phyloP scores from a whole-genome alignment of 2,888 invertebrate species.

The Nasonovia ribisnigri region DNA sequence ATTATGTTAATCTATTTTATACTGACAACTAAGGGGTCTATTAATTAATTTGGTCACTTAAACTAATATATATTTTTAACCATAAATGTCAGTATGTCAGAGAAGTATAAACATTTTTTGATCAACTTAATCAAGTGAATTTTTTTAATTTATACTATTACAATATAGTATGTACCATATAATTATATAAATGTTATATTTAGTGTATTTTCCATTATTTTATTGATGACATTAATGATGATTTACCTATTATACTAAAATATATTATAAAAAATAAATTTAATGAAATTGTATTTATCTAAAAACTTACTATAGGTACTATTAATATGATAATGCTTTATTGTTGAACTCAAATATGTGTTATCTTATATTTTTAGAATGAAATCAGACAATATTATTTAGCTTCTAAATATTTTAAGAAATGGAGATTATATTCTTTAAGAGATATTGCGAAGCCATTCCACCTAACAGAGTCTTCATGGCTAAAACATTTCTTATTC shows the following conservation, averaged over 20 bases:
- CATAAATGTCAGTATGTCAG: background rate
- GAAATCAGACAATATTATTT: conserved; percentile 72
- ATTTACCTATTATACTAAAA: background rate
- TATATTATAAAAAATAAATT: background rate
- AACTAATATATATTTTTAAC: background rate
- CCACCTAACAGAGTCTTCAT: conserved; percentile 79
- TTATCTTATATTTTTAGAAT: conserved; percentile 22
- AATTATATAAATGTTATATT: background rate
- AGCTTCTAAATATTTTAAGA: conserved; percentile 80
- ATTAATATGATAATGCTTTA: background rate
- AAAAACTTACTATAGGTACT: background rate
- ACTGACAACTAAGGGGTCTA: too few relatives aligned
- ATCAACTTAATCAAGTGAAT: background rate
- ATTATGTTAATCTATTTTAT: background rate
- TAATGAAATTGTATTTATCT: background rate
- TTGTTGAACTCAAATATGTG: background rate
- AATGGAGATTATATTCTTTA: conserved; percentile 74
- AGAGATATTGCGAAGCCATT: conserved; percentile 71
- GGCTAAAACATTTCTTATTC: conserved; percentile 93
- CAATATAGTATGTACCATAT: background rate
- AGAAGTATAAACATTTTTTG: background rate
- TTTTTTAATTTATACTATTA: background rate
- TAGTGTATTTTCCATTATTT: too few relatives aligned
- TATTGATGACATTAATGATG: background rate
- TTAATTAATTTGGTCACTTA: too few relatives aligned